phyloP scores from a whole-genome alignment of 2,797 vertebrate genomes.

The Anguilla anguilla region DNA sequence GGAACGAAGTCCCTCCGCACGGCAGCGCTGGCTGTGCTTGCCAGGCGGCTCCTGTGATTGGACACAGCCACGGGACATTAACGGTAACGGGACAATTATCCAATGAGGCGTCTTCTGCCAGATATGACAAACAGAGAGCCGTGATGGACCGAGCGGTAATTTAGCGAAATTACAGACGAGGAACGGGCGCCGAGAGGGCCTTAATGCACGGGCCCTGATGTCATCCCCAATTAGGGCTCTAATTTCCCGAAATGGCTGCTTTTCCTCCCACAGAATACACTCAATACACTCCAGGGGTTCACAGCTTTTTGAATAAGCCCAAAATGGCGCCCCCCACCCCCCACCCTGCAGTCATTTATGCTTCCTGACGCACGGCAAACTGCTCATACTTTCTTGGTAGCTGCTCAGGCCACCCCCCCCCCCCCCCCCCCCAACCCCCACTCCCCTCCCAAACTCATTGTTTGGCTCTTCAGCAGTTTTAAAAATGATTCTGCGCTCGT shows the following conservation, averaged over 20 bases:
- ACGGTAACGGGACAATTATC: constrained; percentile 31
- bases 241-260: constrained; percentile 39
- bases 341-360: not conserved
- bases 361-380: not conserved
- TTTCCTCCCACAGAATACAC: constrained; percentile 27
- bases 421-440: not conserved
- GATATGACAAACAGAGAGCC: constrained; percentile 10
- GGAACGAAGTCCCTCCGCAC: constrained; percentile 20
- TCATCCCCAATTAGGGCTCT: constrained; percentile 40
- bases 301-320: constrained; percentile 20
- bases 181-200: constrained; percentile 35
- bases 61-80: constrained; percentile 1
- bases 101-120: constrained; percentile 14
- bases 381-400: not conserved
- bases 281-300: constrained; percentile 25
- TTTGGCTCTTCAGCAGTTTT: not conserved
- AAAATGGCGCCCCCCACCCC: not conserved
- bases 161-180: constrained; percentile 12
- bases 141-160: not conserved
- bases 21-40: not conserved
- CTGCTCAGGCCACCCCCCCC: too few species aligned
- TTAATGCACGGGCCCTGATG: constrained; percentile 45
- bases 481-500: not conserved
- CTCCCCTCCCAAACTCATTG: too few species aligned
- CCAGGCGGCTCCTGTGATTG: not conserved